Percentiles rank a stretch among this genome's conserved stretches.
phyloP scores from a whole-genome alignment of 2,888 invertebrate species.

The Pristionchus fissidentatus region DNA sequence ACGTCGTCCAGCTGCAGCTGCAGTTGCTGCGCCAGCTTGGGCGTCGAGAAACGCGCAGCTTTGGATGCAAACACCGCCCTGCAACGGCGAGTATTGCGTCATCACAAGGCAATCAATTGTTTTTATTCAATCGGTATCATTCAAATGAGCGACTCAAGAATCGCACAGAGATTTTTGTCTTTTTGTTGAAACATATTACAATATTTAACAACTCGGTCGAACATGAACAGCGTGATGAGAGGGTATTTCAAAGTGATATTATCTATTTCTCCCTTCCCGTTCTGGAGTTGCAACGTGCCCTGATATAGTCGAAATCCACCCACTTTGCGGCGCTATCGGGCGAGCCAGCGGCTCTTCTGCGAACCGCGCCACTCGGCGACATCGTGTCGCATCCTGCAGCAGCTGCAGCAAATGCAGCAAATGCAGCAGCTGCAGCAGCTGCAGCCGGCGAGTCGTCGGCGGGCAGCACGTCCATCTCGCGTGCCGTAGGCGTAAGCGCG shows the following conservation, averaged over 20 bases:
- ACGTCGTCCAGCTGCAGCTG: no score
- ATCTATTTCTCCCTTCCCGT: no score
- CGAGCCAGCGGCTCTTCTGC: background rate
- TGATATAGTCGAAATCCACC: no score
- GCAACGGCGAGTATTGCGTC: background rate
- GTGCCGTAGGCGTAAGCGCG: background rate
- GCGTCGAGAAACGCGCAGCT: conserved; percentile 19
- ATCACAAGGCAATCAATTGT: no score
- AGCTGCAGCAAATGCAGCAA: no score
- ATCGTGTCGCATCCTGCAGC: background rate
- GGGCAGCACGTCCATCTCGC: background rate
- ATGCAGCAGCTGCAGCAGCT: no score
- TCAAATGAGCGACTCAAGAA: no score
- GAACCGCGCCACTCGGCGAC: background rate
- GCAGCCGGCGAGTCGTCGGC: background rate
- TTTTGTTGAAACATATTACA: background rate
- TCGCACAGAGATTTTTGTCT: background rate
- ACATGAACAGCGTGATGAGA: background rate
- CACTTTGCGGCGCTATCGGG: background rate
- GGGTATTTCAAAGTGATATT: no score
- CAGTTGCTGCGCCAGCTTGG: no score
- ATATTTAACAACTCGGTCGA: background rate
- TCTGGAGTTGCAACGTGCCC: no score
- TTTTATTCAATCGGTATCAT: no score
- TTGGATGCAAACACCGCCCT: background rate